Evolutionary conservation across 2,113 vertebrate genomes (phyloP), one percentile per base, ranked within the genome.

Genomic region (Scalopus aquaticus): DNA sequence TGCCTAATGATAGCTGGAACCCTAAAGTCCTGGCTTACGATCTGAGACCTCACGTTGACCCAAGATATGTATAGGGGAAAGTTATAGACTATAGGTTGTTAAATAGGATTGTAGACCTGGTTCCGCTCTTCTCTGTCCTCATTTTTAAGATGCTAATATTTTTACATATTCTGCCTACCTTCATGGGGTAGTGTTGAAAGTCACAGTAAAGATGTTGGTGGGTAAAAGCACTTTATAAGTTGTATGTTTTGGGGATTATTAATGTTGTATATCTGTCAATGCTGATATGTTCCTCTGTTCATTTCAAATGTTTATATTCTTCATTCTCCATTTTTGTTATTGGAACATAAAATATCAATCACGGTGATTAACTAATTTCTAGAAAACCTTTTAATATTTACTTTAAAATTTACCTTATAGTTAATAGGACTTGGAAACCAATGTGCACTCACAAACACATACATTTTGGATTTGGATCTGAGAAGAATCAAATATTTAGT

Each of bases 401-500:
- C n/a, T 93, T 91, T 88, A 82, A 93, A 77, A 30, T 49, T 77
- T 91, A 69, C 28, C 30, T 51, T 74, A 24, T 67, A 67, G 77
- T 56, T 37, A 39, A 22, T 54, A 58, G 49, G n/a, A 28, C 4
- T 92, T 87, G 30, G 32, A 93, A 82, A 83, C 19, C 16, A 16
- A n/a, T 15, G 9, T 62, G 19, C 1, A 10, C 12, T 6, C 11
- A 37, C 32, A 46, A 35, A 46, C 3, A 51, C 35, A 78, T 24
- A 91, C 5, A 37, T 15, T 35, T 74, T 39, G 12, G 85, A 78
- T 67, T 6, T 22, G 82, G 91, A 74, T 88, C 64, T 96, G 28
- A 85, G 60, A 84, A 74, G 51, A 94, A 83, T 80, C 56, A 85
- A 90, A 89, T 82, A 77, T 49, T 97, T 93, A 26, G 1, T n/a